phyloP scores from a whole-genome alignment of 2,113 vertebrate genomes.

The Cephalopholis sonnerati region DNA sequence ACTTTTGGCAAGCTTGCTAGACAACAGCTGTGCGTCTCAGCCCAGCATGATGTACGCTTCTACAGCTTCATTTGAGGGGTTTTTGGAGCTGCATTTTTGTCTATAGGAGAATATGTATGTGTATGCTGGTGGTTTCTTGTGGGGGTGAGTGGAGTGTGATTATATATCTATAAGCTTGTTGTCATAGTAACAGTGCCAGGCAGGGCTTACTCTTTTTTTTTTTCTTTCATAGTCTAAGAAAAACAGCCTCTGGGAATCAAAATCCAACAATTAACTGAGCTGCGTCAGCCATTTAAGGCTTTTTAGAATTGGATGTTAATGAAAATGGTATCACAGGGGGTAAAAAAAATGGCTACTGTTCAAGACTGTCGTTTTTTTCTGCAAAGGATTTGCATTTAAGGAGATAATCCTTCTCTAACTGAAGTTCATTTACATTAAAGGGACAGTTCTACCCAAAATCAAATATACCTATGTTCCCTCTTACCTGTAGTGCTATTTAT shows the following conservation, averaged over 20 bases:
- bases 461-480: too few species aligned
- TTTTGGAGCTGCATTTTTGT: slow-evolving; percentile 49
- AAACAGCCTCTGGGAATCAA: slow-evolving; percentile 54
- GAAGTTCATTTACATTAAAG: slow-evolving; percentile 36
- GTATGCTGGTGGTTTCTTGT: neutral
- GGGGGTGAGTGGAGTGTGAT: slow-evolving; percentile 39
- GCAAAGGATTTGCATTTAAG: slow-evolving; percentile 51
- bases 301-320: slow-evolving; percentile 59
- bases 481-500: too few species aligned
- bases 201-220: slow-evolving; percentile 23
- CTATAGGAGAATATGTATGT: neutral
- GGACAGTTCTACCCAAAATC: too few species aligned
- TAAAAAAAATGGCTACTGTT: slow-evolving; percentile 36
- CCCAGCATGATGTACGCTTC: slow-evolving; percentile 53
- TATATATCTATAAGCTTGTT: slow-evolving; percentile 67
- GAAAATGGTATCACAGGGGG: slow-evolving; percentile 44
- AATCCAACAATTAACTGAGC: slow-evolving; percentile 59
- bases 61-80: slow-evolving; percentile 34
- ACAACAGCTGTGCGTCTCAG: slow-evolving; percentile 70
- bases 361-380: neutral
- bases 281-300: slow-evolving; percentile 54
- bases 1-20: slow-evolving; percentile 72
- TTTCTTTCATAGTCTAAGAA: slow-evolving; percentile 44
- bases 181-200: slow-evolving; percentile 69
- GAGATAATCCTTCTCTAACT: slow-evolving; percentile 40